Evolutionary conservation across 1,140 invertebrate species (phyloP).

Genomic region (Sycophaga agraensis): DNA sequence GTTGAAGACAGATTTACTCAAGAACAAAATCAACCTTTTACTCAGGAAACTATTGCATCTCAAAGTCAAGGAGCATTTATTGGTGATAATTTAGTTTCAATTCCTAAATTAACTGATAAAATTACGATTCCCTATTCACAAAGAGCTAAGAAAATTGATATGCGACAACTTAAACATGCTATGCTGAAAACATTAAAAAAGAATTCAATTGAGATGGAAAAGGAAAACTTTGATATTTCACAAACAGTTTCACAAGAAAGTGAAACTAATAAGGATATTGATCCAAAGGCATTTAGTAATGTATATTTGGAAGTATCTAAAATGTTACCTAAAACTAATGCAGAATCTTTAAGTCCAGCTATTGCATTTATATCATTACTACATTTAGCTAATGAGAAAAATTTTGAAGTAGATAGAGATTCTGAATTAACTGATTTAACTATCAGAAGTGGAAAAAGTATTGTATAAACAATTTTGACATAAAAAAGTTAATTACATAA

Average conservation of each 20-base stretch:
- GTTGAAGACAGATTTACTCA: too few relatives aligned
- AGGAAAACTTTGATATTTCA: slow-evolving; percentile 40
- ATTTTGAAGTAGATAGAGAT: slow-evolving; percentile 32
- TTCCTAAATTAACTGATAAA: slow-evolving; percentile 61
- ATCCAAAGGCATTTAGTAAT: slow-evolving; percentile 51
- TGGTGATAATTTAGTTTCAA: slow-evolving; percentile 62
- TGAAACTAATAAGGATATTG: slow-evolving; percentile 42
- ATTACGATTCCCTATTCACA: slow-evolving; percentile 73
- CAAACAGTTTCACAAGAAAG: slow-evolving; percentile 36
- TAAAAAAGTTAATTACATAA: neutral
- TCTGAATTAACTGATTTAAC: slow-evolving; percentile 36
- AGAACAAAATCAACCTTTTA: slow-evolving; percentile 33
- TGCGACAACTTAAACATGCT: too few relatives aligned
- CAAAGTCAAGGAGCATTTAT: slow-evolving; percentile 49
- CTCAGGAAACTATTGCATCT: slow-evolving; percentile 52
- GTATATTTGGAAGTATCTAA: slow-evolving; percentile 64
- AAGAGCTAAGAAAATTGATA: slow-evolving; percentile 77
- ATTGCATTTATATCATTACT: slow-evolving; percentile 76
- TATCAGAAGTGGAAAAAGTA: slow-evolving; percentile 28
- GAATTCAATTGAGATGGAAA: too few relatives aligned
- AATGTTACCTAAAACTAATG: slow-evolving; percentile 63
- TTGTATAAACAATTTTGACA: neutral
- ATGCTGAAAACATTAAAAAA: slow-evolving; percentile 69
- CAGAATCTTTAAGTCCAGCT: slow-evolving; percentile 71
- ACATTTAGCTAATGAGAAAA: slow-evolving; percentile 79